These are phyloP conservation scores for Sympetrum striolatum DNA, from an alignment of 2,888 invertebrate species.

Conservation along the genomic window DNA sequence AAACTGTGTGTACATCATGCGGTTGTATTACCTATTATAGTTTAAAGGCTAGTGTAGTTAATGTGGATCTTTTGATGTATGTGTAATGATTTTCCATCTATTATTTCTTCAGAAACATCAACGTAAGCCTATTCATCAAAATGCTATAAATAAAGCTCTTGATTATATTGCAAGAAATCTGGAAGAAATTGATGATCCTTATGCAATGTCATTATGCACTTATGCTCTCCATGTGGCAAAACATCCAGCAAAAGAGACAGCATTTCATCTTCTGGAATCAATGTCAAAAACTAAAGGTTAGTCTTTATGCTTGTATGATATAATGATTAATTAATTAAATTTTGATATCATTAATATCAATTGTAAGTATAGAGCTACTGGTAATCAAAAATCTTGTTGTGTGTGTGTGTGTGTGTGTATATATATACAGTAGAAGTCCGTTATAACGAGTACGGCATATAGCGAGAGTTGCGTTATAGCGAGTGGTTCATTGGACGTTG, in stretches of 20 bases:
- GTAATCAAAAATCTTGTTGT: too few species aligned
- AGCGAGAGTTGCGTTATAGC: too few species aligned
- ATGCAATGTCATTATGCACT: slow-evolving; percentile 77
- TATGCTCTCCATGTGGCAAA: slow-evolving; percentile 79
- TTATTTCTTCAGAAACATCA: slow-evolving; percentile 46
- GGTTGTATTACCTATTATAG: neutral
- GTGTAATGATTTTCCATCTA: slow-evolving; percentile 15
- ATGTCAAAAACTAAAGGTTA: slow-evolving; percentile 61
- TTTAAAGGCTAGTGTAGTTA: neutral
- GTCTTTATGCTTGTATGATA: neutral
- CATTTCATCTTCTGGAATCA: slow-evolving; percentile 68
- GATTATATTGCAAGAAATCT: slow-evolving; percentile 76
- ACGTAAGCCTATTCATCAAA: slow-evolving; percentile 61
- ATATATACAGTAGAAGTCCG: too few species aligned
- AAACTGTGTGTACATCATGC: too few species aligned
- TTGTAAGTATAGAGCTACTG: too few species aligned
- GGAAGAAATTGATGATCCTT: slow-evolving; percentile 70
- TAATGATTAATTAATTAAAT: too few species aligned
- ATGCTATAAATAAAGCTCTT: slow-evolving; percentile 76
- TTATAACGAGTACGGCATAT: too few species aligned
- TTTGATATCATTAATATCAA: too few species aligned
- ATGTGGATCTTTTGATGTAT: neutral
- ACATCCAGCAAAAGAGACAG: slow-evolving; percentile 72
- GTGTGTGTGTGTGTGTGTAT: too few species aligned
- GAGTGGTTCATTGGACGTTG: too few species aligned